A percentile compares a stretch with the other conserved stretches of the same genome.
Conservation (phyloP, 2,113 vertebrate genomes). For the Rattus rattus region DNA sequence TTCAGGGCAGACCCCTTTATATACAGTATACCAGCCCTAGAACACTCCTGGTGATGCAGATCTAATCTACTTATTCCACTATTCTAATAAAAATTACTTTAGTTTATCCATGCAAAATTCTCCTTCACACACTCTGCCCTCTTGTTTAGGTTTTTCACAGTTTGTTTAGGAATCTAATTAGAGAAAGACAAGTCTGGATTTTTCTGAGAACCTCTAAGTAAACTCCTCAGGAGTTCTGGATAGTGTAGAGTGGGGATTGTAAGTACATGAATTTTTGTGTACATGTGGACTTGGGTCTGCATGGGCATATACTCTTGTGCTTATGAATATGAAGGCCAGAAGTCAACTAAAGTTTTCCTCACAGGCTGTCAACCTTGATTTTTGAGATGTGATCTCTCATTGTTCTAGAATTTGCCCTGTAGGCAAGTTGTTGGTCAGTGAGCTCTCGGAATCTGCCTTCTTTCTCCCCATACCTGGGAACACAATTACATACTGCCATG, state of each 20-base stretch:
- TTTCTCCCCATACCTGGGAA: neutral
- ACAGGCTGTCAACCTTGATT: neutral
- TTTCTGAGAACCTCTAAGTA: neutral
- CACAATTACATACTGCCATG: too few relatives aligned
- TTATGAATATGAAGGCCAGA: neutral
- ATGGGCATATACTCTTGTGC: too few relatives aligned
- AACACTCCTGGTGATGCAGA: neutral
- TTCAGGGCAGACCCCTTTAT: neutral
- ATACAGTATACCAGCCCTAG: neutral
- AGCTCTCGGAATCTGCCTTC: neutral
- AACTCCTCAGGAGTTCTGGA: neutral
- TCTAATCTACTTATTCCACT: neutral
- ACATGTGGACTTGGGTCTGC: neutral
- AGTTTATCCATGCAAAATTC: constrained; percentile 36
- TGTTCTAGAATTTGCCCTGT: neutral
- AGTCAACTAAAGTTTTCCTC: neutral
- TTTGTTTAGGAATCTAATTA: neutral
- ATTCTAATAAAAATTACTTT: neutral
- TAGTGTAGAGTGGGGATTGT: too few relatives aligned
- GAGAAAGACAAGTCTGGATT: neutral
- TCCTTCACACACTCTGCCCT: neutral
- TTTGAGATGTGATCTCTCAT: neutral
- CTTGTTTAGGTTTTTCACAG: neutral
- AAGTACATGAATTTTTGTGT: neutral
- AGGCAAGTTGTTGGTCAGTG: neutral